Conservation (phyloP, 1,140 invertebrate genomes). For the Drosophila pallidifrons region DNA sequence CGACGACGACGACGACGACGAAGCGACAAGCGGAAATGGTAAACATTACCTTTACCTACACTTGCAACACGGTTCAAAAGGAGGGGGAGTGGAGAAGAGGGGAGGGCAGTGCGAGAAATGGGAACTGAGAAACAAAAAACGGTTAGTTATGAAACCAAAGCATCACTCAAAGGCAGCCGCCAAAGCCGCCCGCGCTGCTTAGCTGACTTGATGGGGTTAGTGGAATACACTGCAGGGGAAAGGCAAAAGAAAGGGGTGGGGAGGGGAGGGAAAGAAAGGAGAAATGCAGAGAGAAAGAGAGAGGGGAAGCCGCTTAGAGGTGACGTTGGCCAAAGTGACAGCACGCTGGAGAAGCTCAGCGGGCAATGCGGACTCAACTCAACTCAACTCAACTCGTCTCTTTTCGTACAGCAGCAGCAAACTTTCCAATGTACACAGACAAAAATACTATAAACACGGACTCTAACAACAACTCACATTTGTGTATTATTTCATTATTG, state of each 20-base stretch:
- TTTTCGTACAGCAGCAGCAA: conserved; percentile 50
- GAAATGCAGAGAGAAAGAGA: neutral
- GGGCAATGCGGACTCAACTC: conserved; percentile 41
- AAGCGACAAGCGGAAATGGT: conserved; percentile 81
- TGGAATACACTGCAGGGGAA: neutral
- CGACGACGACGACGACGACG: conserved; percentile 41
- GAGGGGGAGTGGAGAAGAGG: neutral
- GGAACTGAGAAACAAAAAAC: conserved; percentile 63
- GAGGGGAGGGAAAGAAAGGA: neutral
- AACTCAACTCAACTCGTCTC: no score
- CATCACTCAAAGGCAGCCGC: conserved; percentile 78
- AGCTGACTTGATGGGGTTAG: conserved; percentile 9
- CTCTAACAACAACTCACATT: conserved; percentile 16
- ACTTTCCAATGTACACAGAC: conserved; percentile 71
- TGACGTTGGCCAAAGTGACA: no score
- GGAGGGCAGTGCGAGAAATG: no score
- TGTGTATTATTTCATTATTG: conserved; percentile 76
- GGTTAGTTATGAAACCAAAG: conserved; percentile 81
- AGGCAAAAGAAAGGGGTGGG: neutral
- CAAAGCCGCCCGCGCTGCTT: conserved; percentile 71
- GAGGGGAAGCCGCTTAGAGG: conserved; percentile 35
- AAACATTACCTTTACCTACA: conserved; percentile 77
- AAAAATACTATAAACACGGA: neutral
- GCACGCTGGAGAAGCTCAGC: conserved; percentile 57
- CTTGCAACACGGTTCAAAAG: conserved; percentile 51